Base-by-base conservation (phyloP, 2,888 invertebrate species). In the Cerastoderma edule region DNA sequence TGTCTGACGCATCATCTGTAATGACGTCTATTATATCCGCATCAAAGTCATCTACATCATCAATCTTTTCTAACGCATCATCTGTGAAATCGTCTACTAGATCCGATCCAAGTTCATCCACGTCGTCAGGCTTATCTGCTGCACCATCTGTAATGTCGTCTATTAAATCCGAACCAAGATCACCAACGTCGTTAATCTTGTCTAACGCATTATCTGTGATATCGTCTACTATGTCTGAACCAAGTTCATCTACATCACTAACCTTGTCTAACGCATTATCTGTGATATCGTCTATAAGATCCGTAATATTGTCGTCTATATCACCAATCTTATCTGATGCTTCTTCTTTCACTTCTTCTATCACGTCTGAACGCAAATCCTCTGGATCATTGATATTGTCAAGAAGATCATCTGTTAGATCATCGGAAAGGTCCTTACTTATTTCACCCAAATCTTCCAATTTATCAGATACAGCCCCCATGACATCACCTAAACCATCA, bases 221-320 rank as follows among this genome's bases (percentile, higher is more conserved):
- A 56, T 54, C 65, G 5, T 57, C 39, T 33, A 56, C 30, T 27
- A 39, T 44, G 35, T 63, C 70, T 33, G 65, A 44, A 30, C 54
- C 13, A 24, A 63, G 44, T 16, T 69, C 57, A 10, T 44, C 24
- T 27, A 28, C 28, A 22, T 75, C 66, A n/a, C 48, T 30, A 33
- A 65, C 27, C 10, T 56, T 24, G 4, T 65, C 46, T 6, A n/a
- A 2, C 13, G 10, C 33, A n/a, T 60, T 24, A 33, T 60, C 35
- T 16, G 24, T 50, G 6, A 22, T 10, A 56, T 54, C 65, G 5
- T 57, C 39, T 33, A 56, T 27, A 32, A 39, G 30, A 48, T 63
- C 70, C 30, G 65, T 46, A 30, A 56, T 19, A 24, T 67, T 44
- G 19, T 69, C 57, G 10, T 44, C 24, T 27, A 28, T 35, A 22